phyloP scores from a whole-genome alignment of 2,888 invertebrate genomes.

The Phengaris alcon region DNA sequence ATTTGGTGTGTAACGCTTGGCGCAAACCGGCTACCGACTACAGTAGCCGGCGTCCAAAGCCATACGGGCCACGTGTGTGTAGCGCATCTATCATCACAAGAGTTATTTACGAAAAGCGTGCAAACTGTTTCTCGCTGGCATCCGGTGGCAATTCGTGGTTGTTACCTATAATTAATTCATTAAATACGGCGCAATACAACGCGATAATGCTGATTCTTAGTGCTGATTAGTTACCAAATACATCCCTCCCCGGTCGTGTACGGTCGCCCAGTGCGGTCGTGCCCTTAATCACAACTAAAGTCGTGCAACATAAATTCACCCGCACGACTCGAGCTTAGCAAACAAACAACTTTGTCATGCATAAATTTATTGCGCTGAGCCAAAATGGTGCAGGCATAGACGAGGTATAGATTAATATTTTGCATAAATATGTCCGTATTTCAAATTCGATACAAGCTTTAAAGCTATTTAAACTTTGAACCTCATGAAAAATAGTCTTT shows the following conservation, averaged over 20 bases:
- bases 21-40: background rate
- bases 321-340: background rate
- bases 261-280: background rate
- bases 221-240: background rate
- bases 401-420: background rate
- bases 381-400: background rate
- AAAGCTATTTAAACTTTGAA: too few relatives aligned
- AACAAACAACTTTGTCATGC: slow-evolving; percentile 14
- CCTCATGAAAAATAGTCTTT: too few relatives aligned
- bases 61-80: too few relatives aligned
- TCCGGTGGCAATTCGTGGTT: too few relatives aligned
- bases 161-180: too few relatives aligned
- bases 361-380: background rate
- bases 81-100: too few relatives aligned
- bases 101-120: too few relatives aligned
- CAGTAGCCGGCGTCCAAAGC: background rate
- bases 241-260: background rate
- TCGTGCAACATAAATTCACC: slow-evolving; percentile 5
- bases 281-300: slow-evolving; percentile 2
- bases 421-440: background rate
- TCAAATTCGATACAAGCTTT: background rate
- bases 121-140: too few relatives aligned
- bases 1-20: background rate
- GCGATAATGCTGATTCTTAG: too few relatives aligned
- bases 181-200: too few relatives aligned